phyloP scores from a whole-genome alignment of 2,888 invertebrate genomes.

The Aplocera efformata region DNA sequence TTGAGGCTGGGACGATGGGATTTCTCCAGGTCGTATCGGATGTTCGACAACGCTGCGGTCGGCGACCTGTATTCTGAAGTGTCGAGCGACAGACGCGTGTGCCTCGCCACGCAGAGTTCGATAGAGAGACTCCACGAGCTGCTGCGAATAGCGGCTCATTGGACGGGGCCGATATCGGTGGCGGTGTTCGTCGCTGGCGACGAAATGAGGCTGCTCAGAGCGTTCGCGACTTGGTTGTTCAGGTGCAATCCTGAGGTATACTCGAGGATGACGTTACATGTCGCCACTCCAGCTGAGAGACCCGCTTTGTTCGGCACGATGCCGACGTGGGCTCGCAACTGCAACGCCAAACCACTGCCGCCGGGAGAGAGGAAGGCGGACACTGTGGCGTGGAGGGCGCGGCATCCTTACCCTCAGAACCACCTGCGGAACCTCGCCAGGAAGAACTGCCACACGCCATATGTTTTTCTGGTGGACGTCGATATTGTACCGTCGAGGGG shows the following conservation, averaged over 20 bases:
- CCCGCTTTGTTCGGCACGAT: constrained; percentile 82
- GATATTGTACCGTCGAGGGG: constrained; percentile 91
- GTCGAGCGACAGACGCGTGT: constrained; percentile 81
- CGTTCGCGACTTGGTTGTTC: constrained; percentile 87
- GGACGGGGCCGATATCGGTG: constrained; percentile 92
- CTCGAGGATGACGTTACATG: constrained; percentile 87
- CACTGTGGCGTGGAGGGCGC: constrained; percentile 86
- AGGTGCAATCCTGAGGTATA: constrained; percentile 87
- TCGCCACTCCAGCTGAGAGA: constrained; percentile 84
- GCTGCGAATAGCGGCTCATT: constrained; percentile 88
- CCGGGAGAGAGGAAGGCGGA: constrained; percentile 81
- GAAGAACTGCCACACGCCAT: constrained; percentile 89
- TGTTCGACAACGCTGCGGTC: constrained; percentile 86
- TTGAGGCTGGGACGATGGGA: constrained; percentile 88
- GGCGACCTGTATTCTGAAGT: constrained; percentile 84
- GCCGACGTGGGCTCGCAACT: constrained; percentile 81
- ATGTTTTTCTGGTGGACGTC: constrained; percentile 92
- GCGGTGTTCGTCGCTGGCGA: constrained; percentile 90
- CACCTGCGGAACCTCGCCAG: constrained; percentile 92
- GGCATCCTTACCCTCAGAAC: constrained; percentile 93
- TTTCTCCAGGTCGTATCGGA: constrained; percentile 83
- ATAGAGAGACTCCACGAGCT: constrained; percentile 90
- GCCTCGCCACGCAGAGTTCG: constrained; percentile 92
- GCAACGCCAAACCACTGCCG: constrained; percentile 85
- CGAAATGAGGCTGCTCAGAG: constrained; percentile 86